Evolutionary conservation across 30 jellyfish, hydroid and myxozoan species (phyloP), one percentile per base, ranked within the genome.

Genomic region (Hydractinia symbiolongicarpus): DNA sequence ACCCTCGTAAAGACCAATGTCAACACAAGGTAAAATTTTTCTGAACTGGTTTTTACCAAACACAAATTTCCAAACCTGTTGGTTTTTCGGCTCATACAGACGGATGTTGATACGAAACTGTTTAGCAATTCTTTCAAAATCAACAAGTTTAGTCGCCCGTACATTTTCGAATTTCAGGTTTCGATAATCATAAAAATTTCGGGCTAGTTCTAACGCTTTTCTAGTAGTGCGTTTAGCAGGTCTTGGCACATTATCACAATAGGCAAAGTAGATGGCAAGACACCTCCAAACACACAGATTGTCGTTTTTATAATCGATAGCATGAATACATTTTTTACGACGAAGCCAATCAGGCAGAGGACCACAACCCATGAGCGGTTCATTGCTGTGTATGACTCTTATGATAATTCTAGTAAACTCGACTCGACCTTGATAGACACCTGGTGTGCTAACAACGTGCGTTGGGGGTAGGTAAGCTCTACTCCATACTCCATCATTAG

Each of bases 231-330:
- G 53, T 54, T 56, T 56, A 8, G n/a, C 84, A 54, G 84, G 53
- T 54, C 84, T 15, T 56, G 3, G 55, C 4, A 13, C 54, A 50
- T 50, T 20, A 20, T 50, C 17, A 13, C 54, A 77, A 13, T n/a
- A 20, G 44, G 14, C 83, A 17, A 13, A 13, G 4, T 21, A 55
- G 0, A 77, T 77, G 14, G 84, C 85, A 1, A 77, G 84, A 77
- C 85, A 77, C 85, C 85, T 77, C 84, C 85, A 54, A 77, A 77
- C 85, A 40, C 85, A 56, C 16, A 77, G 84, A 56, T 77, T 77
- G 40, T 77, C 85, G 1, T 77, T 14, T 1, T 53, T 14, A 14
- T 3, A 1, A 4, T 55, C 85, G 1, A 77, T 56, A 54, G 84
- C 85, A 4, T 77, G 52, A 4, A 77, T 77, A 4, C 3, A 77